phyloP scores from a whole-genome alignment of 2,888 invertebrate genomes.

The Nomada ruficornis region DNA sequence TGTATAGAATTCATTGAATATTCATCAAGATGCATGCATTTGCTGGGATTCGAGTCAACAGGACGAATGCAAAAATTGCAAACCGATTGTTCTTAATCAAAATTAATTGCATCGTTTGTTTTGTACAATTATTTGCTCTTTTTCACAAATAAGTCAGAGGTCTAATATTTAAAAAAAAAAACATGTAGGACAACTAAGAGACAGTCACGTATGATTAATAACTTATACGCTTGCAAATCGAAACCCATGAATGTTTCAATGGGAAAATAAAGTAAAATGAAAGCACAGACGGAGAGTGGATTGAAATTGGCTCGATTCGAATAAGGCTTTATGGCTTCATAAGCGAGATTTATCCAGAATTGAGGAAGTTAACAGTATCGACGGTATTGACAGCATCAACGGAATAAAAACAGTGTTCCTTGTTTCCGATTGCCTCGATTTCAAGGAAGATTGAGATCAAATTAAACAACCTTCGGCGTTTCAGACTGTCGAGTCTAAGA shows the following conservation, averaged over 20 bases:
- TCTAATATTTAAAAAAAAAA: too few species aligned
- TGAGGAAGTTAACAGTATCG: too few species aligned
- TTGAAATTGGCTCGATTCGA: background rate
- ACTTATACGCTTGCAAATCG: background rate
- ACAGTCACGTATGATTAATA: background rate
- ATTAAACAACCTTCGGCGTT: constrained; percentile 20
- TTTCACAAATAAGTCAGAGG: too few species aligned
- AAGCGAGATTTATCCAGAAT: background rate
- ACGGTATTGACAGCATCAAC: too few species aligned
- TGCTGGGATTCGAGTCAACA: too few species aligned
- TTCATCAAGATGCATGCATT: too few species aligned
- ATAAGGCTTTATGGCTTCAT: background rate
- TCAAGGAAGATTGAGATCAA: background rate
- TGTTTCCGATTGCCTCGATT: background rate
- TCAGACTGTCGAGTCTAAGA: background rate
- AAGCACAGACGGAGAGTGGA: background rate
- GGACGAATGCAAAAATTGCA: too few species aligned
- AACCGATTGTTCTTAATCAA: too few species aligned
- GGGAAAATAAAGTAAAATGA: background rate
- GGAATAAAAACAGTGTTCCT: background rate
- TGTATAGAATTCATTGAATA: too few species aligned
- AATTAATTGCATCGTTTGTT: too few species aligned
- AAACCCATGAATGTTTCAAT: background rate
- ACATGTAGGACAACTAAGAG: too few species aligned
- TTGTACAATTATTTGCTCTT: too few species aligned